These are phyloP conservation scores for Salvelinus sp. DNA, from an alignment of 2,113 vertebrate genomes.

Conservation along the genomic window DNA sequence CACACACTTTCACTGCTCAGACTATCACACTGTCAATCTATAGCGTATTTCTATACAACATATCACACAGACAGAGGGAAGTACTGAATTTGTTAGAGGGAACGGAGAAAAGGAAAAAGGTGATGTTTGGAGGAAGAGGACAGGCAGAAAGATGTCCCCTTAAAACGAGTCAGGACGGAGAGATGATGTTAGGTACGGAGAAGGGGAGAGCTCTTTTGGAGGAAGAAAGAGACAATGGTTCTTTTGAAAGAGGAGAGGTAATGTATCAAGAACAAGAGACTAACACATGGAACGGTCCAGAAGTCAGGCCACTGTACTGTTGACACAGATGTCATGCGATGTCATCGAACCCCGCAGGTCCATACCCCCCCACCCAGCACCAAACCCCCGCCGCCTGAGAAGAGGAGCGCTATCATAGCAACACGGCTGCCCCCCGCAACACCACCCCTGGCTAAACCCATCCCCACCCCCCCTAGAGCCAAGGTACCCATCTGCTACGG, in stretches of 20 bases:
- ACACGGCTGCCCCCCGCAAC: conserved; percentile 31
- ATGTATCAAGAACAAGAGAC: not conserved
- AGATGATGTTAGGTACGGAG: conserved; percentile 74
- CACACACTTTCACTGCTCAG: not conserved
- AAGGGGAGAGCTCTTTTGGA: conserved; percentile 48
- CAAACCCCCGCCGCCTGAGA: conserved; percentile 44
- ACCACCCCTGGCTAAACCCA: conserved; percentile 10
- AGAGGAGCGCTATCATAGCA: conserved; percentile 50
- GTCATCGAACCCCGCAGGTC: conserved; percentile 53
- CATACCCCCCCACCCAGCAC: conserved; percentile 20
- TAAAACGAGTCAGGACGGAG: too few relatives aligned
- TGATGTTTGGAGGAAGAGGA: conserved; percentile 66
- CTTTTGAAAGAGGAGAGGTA: not conserved
- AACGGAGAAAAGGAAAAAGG: too few relatives aligned
- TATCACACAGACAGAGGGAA: too few relatives aligned
- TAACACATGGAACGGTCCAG: not conserved
- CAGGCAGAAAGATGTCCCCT: conserved; percentile 62
- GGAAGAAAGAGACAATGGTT: too few relatives aligned
- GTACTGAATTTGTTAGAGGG: too few relatives aligned
- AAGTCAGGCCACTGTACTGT: conserved; percentile 28
- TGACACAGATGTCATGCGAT: conserved; percentile 13
- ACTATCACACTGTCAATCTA: too few relatives aligned
- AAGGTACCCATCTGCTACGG: conserved; percentile 53
- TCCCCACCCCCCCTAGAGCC: conserved; percentile 47
- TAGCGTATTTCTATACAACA: too few relatives aligned